These are phyloP conservation scores for Notiomystis cincta DNA, from an alignment of 2,113 vertebrate genomes.

Conservation along the genomic window DNA sequence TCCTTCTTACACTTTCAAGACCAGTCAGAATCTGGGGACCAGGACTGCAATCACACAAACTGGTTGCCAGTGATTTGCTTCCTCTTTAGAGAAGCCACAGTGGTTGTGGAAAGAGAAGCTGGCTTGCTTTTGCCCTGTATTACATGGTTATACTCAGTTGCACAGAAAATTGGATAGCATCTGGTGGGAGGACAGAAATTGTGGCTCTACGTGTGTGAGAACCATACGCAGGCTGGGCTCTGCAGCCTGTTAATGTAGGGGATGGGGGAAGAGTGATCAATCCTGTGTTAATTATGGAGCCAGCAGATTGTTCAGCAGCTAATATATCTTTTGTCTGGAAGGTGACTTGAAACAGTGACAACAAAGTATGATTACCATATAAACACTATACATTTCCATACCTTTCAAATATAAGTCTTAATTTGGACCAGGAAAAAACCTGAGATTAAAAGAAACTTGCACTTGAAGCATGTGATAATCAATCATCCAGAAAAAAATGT, in stretches of 20 bases:
- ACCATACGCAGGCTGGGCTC: background rate
- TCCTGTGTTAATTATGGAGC: background rate
- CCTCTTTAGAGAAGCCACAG: background rate
- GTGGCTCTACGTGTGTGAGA: background rate
- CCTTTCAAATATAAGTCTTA: background rate
- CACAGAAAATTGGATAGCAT: background rate
- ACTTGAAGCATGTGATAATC: background rate
- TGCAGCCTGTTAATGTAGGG: background rate
- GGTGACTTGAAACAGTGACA: background rate
- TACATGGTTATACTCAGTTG: background rate
- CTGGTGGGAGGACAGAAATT: background rate
- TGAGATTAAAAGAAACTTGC: slow-evolving; percentile 20
- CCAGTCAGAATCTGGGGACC: background rate
- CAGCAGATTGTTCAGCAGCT: background rate
- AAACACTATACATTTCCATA: background rate
- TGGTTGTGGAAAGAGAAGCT: background rate
- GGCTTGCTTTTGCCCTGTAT: background rate
- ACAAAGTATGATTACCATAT: background rate
- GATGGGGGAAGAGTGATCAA: background rate
- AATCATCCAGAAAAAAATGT: background rate
- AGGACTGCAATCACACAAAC: background rate
- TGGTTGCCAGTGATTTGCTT: background rate
- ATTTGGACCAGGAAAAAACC: background rate
- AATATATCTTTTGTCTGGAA: background rate
- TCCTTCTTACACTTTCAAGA: background rate